These are phyloP conservation scores for Entelurus aequoreus DNA, from an alignment of 2,113 vertebrate species.

Conservation along the genomic window DNA sequence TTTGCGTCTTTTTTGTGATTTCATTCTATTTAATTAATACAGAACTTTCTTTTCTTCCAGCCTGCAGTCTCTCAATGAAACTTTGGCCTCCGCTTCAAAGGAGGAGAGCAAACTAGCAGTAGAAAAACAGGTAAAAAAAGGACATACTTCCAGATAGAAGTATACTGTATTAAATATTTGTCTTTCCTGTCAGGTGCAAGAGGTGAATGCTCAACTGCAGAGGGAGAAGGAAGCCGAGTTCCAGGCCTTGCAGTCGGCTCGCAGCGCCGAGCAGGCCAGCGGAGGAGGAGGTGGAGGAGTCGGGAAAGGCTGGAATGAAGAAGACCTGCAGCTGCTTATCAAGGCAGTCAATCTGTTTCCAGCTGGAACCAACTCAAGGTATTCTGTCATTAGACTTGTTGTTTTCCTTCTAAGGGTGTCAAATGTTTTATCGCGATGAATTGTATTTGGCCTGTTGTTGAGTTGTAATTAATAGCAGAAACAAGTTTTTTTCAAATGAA, in stretches of 20 bases:
- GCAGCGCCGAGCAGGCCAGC: conserved; percentile 80
- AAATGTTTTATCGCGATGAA: too few relatives aligned
- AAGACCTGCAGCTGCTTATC: conserved; percentile 93
- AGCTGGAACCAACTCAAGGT: conserved; percentile 96
- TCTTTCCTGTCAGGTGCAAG: conserved; percentile 76
- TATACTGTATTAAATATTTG: too few relatives aligned
- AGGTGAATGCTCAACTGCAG: conserved; percentile 87
- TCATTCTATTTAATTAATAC: too few relatives aligned
- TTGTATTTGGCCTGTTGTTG: too few relatives aligned
- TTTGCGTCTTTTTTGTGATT: too few relatives aligned
- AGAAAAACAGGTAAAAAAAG: conserved; percentile 83
- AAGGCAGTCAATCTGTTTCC: conserved; percentile 99
- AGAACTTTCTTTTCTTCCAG: conserved; percentile 64
- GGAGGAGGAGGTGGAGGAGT: conserved; percentile 73
- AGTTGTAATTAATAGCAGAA: too few relatives aligned
- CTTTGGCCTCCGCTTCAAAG: conserved; percentile 80
- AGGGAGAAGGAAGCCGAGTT: conserved; percentile 89
- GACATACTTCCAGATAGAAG: too few relatives aligned
- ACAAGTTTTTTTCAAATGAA: too few relatives aligned
- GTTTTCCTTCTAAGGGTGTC: too few relatives aligned
- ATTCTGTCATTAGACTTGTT: not conserved
- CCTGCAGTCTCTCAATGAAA: conserved; percentile 93
- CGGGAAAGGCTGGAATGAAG: conserved; percentile 92
- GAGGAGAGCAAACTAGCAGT: conserved; percentile 86
- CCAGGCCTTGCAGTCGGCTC: conserved; percentile 82